Evolutionary conservation across 2,797 vertebrate genomes (phyloP).

Genomic region (Pteropus rufus): DNA sequence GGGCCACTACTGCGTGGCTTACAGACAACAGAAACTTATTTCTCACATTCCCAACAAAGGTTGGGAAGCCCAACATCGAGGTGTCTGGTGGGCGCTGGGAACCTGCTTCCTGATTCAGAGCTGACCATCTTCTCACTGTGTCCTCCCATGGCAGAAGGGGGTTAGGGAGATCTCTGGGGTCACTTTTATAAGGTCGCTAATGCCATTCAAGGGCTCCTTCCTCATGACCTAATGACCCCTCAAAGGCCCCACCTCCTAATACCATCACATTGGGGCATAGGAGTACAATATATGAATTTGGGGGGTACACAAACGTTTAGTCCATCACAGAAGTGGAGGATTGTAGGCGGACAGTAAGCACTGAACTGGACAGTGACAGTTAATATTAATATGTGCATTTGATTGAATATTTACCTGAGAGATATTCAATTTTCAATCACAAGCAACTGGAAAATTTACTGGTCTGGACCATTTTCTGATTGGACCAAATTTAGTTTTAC

Average conservation of each 20-base stretch:
- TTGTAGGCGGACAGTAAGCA: background rate
- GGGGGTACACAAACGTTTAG: background rate
- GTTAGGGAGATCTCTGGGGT: background rate
- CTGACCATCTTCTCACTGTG: background rate
- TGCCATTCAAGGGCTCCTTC: background rate
- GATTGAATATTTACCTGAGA: background rate
- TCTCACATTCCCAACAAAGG: background rate
- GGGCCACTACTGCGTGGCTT: background rate
- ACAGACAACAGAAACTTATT: background rate
- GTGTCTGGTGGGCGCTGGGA: background rate
- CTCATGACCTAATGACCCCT: background rate
- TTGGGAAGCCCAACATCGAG: background rate
- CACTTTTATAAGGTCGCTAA: background rate
- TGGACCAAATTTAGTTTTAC: background rate
- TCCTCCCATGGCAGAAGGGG: background rate
- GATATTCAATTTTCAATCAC: slow-evolving; percentile 2
- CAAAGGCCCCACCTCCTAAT: background rate
- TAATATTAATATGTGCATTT: background rate
- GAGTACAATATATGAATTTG: background rate
- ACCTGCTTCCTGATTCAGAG: background rate
- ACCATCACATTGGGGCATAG: background rate
- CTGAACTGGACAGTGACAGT: background rate
- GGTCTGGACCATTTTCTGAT: background rate
- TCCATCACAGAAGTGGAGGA: background rate
- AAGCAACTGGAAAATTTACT: background rate